Conservation (phyloP, 2,888 invertebrate genomes). For the Lamproptera curius region DNA sequence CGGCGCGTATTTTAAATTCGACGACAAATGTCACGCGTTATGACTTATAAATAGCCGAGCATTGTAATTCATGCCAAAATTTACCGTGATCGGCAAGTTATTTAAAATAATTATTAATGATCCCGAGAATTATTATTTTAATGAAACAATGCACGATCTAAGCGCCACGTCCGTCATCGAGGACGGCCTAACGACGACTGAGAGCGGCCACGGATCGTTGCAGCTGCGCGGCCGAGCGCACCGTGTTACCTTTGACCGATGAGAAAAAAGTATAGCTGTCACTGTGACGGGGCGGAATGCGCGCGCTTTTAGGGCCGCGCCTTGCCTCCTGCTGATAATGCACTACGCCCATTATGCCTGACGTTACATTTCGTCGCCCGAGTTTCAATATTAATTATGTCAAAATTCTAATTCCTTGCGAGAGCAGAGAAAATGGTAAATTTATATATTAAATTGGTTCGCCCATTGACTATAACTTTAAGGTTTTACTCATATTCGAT, state of each 20-base stretch:
- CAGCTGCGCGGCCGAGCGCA: conserved; percentile 31
- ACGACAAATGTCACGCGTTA: conserved; percentile 18
- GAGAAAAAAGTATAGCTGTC: conserved; percentile 31
- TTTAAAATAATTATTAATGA: too few relatives aligned
- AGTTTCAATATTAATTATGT: too few relatives aligned
- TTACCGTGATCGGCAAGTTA: too few relatives aligned
- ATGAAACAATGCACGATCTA: neutral
- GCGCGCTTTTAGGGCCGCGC: conserved; percentile 7
- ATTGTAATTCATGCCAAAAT: too few relatives aligned
- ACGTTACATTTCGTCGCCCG: too few relatives aligned
- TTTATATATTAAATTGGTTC: too few relatives aligned
- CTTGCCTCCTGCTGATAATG: neutral
- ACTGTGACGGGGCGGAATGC: conserved; percentile 27
- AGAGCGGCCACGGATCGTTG: conserved; percentile 15
- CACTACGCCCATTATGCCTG: neutral
- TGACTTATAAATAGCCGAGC: conserved; percentile 36
- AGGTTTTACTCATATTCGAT: too few relatives aligned
- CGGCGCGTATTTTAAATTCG: conserved; percentile 18
- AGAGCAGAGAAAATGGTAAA: too few relatives aligned
- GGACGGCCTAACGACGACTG: conserved; percentile 22
- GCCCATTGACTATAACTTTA: too few relatives aligned
- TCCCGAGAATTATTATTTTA: too few relatives aligned
- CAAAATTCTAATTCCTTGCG: too few relatives aligned
- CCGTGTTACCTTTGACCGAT: conserved; percentile 31
- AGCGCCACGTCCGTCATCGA: conserved; percentile 4